These are phyloP conservation scores for Henricia sp. DNA, from an alignment of 53 echinoderm and acorn worm species.

Conservation along the genomic window DNA sequence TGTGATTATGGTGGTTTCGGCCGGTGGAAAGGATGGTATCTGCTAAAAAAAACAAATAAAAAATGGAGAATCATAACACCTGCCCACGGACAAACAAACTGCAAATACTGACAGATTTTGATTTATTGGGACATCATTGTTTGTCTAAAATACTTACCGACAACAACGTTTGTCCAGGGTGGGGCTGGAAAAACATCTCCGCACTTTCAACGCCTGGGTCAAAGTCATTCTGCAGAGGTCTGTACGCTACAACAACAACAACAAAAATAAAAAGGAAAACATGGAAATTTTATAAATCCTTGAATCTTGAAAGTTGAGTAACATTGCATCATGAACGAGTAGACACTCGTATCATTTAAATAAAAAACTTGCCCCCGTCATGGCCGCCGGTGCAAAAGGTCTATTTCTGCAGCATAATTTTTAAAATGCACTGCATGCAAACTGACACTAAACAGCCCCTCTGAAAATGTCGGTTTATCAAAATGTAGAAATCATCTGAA, in stretches of 20 bases:
- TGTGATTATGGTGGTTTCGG: constrained; percentile 39
- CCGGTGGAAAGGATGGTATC: constrained; percentile 38
- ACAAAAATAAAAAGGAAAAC: background rate
- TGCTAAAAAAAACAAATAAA: background rate
- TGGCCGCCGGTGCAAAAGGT: no score
- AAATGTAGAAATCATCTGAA: no score
- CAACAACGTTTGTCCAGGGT: constrained; percentile 22
- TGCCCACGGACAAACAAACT: background rate
- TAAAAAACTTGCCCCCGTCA: no score
- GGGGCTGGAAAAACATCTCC: constrained; percentile 45
- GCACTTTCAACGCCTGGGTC: constrained; percentile 48
- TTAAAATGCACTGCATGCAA: background rate
- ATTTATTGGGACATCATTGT: background rate
- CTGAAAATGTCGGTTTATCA: background rate
- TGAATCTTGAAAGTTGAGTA: no score
- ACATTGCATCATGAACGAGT: no score
- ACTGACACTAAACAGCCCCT: background rate
- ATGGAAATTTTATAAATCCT: no score
- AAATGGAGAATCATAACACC: background rate
- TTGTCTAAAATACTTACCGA: constrained; percentile 9
- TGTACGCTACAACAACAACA: constrained; percentile 13
- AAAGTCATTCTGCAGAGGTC: constrained; percentile 26
- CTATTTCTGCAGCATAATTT: background rate
- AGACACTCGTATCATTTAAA: no score
- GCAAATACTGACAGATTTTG: no score